Base-by-base conservation (phyloP, 2,888 invertebrate genomes). In the Lasioglossum marginatum region DNA sequence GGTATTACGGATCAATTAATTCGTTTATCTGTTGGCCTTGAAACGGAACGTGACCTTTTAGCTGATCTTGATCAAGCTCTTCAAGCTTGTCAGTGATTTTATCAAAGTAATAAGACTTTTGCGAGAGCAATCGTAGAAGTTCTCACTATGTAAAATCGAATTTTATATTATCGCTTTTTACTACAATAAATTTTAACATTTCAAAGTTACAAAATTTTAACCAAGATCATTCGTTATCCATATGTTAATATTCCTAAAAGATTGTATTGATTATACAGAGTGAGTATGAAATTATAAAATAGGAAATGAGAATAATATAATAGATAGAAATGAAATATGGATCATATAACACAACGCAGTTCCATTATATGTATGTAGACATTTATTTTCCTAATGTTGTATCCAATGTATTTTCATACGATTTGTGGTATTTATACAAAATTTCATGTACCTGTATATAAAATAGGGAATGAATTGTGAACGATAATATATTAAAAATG, bases 1-100 rank as follows among this genome's bases (percentile, higher is more conserved):
- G 98, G 98, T 23, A 99, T 99, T 88, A 97, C 97, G 0, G 98
- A 99, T 93, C 97, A 97, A 60, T 96, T 99, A 40, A 96, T 99
- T 79, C 96, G 99, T 88, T 95, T 99, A 45, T 99, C 99, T 0
- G 97, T 99, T 77, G 99, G 99, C 5, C 95, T 99, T 48, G 99
- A 99, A 96, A 97, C 98, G 91, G 96, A 96, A 4, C 97, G 97
- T 66, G 99, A 99, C 96, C 96, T 99, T 77, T 96, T 99, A 77
- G 96, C 96, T 16, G 99, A 99, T 95, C 95, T 99, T 63, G 96
- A 97, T 86, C 97, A 97, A 94, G 99, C 99, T 12, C 96, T 99
- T 16, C 96, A 96, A 85, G 95, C 94, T 83, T 92, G 94, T 75
- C 85, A 90, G 76, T 92, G 63, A 91, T 72, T 43, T 31, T 4